Base-by-base conservation (phyloP, 1,140 invertebrate genomes). In the Magallana ariakensis region DNA sequence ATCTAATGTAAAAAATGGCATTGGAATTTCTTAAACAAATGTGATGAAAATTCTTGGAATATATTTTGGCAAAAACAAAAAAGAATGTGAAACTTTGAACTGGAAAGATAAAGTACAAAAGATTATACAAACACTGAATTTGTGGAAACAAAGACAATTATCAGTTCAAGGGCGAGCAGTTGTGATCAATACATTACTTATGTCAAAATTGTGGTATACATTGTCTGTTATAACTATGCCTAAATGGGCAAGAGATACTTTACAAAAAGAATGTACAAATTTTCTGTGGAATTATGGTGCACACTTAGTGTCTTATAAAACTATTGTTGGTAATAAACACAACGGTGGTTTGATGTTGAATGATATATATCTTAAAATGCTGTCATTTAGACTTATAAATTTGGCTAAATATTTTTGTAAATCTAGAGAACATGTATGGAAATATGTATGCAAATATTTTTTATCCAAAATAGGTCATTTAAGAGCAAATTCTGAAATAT, bases 151-250 rank as follows among this genome's bases (percentile, higher is more conserved):
- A 46, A 46, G 33, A 46, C 5, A 4, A 5, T 46, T 46, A 5
- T 4, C 60, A n/a, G n/a, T 66, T n/a, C 60, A 66, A 1, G 60
- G 60, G n/a, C 10, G 60, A 66, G 60, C 1, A n/a, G n/a, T 0
- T 66, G n/a, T 66, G 1, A 66, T 66, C 1, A 66, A 66, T 66
- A n/a, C 60, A n/a, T 19, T 66, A 66, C 60, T 66, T 66, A 66
- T 66, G 60, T 66, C 60, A 4, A 16, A 66, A 66, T n/a, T 66
- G n/a, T 66, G 60, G 60, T 66, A 66, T 66, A 1, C n/a, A 16
- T 66, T 66, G n/a, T 66, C 60, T 66, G 60, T 66, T 5, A 66
- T 66, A 2, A n/a, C 9, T 19, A 66, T 66, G 10, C 13, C 60
- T n/a, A n/a, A 2, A 1, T 19, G n/a, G n/a, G n/a, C 15, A n/a